Percentiles rank a stretch among this genome's conserved stretches.
phyloP scores from a whole-genome alignment of 2,888 invertebrate species.

The Conops quadrifasciatus region DNA sequence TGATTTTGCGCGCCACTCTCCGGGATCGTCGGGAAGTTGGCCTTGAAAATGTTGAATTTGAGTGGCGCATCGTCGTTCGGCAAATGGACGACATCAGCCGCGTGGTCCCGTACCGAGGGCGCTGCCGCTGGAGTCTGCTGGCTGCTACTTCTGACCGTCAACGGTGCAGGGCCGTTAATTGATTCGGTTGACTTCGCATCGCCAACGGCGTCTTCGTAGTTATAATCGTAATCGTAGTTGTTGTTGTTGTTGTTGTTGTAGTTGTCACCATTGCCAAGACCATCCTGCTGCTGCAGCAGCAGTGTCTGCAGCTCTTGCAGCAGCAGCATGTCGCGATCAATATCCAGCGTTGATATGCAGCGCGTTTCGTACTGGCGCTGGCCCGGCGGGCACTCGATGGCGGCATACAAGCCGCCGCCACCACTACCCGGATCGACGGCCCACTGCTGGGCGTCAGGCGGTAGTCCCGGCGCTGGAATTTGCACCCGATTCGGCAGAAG shows the following conservation, averaged over 20 bases:
- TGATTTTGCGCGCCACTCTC: conserved; percentile 28
- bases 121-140: neutral
- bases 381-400: conserved; percentile 57
- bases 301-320: conserved; percentile 51
- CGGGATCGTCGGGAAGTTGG: conserved; percentile 54
- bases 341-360: conserved; percentile 60
- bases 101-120: conserved; percentile 8
- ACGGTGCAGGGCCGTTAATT: conserved; percentile 7
- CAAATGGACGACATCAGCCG: neutral
- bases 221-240: conserved; percentile 57
- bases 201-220: conserved; percentile 44
- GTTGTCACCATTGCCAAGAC: conserved; percentile 3
- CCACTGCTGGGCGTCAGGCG: conserved; percentile 47
- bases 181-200: no score
- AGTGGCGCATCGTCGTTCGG: conserved; percentile 48
- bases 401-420: conserved; percentile 31
- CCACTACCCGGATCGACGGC: neutral
- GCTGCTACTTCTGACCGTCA: conserved; percentile 19
- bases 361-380: conserved; percentile 57
- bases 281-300: conserved; percentile 24
- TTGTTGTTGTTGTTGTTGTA: conserved; percentile 8
- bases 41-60: conserved; percentile 62
- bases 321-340: conserved; percentile 53
- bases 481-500: conserved; percentile 56
- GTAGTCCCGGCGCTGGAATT: conserved; percentile 41